Base-by-base conservation (phyloP, 1,140 invertebrate species). In the Daktulosphaira vitifoliae region DNA sequence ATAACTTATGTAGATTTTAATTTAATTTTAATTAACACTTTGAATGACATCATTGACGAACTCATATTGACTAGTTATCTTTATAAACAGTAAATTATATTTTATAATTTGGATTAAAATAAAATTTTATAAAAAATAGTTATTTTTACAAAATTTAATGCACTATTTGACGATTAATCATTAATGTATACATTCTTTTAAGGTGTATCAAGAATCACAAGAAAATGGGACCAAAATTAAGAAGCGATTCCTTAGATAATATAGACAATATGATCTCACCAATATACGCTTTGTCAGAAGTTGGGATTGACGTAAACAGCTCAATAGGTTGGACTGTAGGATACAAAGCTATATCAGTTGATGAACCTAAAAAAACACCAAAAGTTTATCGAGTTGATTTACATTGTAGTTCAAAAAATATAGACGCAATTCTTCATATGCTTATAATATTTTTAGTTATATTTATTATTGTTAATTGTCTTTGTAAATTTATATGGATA, bases 401-500 rank as follows among this genome's bases (percentile, higher is more conserved):
- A 11, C 23, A 25, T 6, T 11, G 44, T 18, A 62, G 56, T 5
- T 16, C 56, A 1, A 33, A 48, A 1, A 48, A 38, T 2, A 2
- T 62, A 9, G 56, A 62, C 6, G 56, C 56, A 3, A 48, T 62
- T 2, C 16, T 62, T 8, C 56, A 62, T 39, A 29, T 62, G 18
- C 13, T 62, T 11, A 62, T 62, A n/a, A 62, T 62, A 29, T 62
- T 37, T 22, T 18, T 62, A 29, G 56, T 62, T 15, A 15, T 62
- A 11, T 62, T 62, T 13, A 62, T 62, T 3, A 44, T 62, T 3
- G 9, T 62, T 11, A 62, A 62, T 2, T 62, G 56, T 23, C 42
- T 62, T 25, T 62, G 56, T 48, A 62, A 62, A 33, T 62, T 62
- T 1, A 39, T 62, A 1, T 62, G 56, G 56, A 15, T 62, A 11